Evolutionary conservation across 2,888 invertebrate species (phyloP).

Genomic region (Morpho deidamia): DNA sequence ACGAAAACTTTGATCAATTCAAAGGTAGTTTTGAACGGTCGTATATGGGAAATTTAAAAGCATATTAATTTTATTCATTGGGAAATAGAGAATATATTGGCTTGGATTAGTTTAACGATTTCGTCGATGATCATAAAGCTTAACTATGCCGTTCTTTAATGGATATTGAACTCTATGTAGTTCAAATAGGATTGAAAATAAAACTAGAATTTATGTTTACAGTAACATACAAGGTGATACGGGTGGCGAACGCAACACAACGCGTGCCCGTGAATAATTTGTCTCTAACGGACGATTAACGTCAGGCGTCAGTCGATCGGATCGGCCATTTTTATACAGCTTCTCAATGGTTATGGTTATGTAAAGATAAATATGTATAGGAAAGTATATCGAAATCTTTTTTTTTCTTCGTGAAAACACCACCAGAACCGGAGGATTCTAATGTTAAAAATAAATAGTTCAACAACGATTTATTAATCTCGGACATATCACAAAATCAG

Average conservation of each 20-base stretch:
- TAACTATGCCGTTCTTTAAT: conserved; percentile 17
- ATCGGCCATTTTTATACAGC: conserved; percentile 49
- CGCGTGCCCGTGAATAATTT: conserved; percentile 76
- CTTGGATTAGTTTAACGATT: conserved; percentile 70
- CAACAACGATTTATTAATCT: too few species aligned
- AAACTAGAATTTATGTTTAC: conserved; percentile 26
- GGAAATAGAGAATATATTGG: conserved; percentile 73
- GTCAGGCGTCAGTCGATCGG: conserved; percentile 54
- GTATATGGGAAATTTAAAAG: conserved; percentile 61
- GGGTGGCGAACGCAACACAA: conserved; percentile 61
- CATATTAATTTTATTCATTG: conserved; percentile 70
- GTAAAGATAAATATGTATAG: too few species aligned
- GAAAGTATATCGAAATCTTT: too few species aligned
- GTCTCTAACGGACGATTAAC: conserved; percentile 74
- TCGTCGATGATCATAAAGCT: conserved; percentile 24
- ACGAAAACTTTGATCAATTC: neutral
- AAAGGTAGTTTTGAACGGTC: conserved; percentile 45
- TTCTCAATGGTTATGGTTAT: conserved; percentile 25
- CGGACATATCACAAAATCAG: too few species aligned
- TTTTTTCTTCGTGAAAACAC: too few species aligned
- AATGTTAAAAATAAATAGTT: too few species aligned
- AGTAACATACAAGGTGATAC: conserved; percentile 43
- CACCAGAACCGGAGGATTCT: too few species aligned
- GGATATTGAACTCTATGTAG: conserved; percentile 20
- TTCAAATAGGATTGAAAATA: conserved; percentile 25